Evolutionary conservation across 2,113 vertebrate genomes (phyloP).

Genomic region (Holacanthus passer): DNA sequence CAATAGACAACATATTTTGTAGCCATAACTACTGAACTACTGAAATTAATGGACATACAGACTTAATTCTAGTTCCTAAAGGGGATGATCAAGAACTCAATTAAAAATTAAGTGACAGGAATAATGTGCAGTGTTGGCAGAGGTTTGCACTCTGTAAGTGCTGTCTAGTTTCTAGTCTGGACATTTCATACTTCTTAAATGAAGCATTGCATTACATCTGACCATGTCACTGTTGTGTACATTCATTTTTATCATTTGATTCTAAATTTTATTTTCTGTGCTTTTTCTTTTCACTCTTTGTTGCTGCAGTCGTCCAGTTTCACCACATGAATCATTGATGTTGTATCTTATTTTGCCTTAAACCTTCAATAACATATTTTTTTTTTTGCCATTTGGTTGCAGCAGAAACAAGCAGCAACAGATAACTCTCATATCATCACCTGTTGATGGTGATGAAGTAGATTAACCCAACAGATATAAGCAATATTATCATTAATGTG

Average conservation of each 20-base stretch:
- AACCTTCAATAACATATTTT: neutral
- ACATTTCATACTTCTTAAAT: conserved; percentile 5
- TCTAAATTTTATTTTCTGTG: neutral
- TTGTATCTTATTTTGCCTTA: neutral
- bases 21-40: conserved; percentile 18
- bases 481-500: neutral
- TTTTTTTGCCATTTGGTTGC: neutral
- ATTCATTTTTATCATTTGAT: neutral
- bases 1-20: conserved; percentile 1
- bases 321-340: neutral
- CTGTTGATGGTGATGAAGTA: neutral
- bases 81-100: conserved; percentile 12
- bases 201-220: conserved; percentile 4
- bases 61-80: conserved; percentile 19
- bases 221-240: neutral
- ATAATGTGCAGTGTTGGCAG: conserved; percentile 36
- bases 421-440: neutral
- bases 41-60: conserved; percentile 25
- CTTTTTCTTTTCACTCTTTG: neutral
- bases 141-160: conserved; percentile 9
- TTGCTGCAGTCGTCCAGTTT: conserved; percentile 10
- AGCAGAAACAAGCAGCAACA: neutral
- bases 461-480: neutral
- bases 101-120: conserved; percentile 37
- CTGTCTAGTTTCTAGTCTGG: neutral